phyloP scores from a whole-genome alignment of 1,140 invertebrate species.

The Euwallacea fornicatus region DNA sequence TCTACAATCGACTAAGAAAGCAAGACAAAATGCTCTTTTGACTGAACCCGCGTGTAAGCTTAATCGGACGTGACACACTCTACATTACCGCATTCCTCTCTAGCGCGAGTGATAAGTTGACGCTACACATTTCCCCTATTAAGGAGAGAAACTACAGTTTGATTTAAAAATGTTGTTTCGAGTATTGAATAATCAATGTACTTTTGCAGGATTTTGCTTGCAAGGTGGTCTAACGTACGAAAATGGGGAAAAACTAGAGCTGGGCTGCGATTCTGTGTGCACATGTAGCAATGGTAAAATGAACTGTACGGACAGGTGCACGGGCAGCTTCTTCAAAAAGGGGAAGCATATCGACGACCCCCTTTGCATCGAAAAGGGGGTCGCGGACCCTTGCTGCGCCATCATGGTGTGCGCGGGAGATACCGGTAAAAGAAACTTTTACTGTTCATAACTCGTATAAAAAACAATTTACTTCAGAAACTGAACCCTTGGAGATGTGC shows the following conservation, averaged over 20 bases:
- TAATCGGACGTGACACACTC: too few species aligned
- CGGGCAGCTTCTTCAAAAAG: conserved; percentile 62
- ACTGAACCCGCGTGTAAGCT: too few species aligned
- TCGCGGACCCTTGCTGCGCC: conserved; percentile 74
- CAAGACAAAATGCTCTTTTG: too few species aligned
- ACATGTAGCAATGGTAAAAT: conserved; percentile 64
- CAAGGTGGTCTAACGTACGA: conserved; percentile 51
- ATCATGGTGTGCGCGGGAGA: conserved; percentile 64
- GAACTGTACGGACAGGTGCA: conserved; percentile 70
- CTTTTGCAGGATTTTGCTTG: conserved; percentile 45
- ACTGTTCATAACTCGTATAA: background rate
- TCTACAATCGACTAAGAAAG: too few species aligned
- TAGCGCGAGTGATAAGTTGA: too few species aligned
- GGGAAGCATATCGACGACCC: conserved; percentile 68
- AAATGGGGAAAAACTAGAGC: conserved; percentile 65
- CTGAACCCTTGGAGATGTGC: conserved; percentile 63
- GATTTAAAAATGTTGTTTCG: too few species aligned
- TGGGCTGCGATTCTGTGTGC: conserved; percentile 72
- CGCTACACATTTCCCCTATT: too few species aligned
- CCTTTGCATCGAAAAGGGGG: conserved; percentile 67
- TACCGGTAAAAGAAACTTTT: conserved; percentile 52
- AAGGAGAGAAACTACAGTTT: too few species aligned
- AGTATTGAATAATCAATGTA: too few species aligned
- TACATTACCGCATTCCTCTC: too few species aligned
- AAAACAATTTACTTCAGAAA: conserved; percentile 39